phyloP scores from a whole-genome alignment of 2,888 invertebrate species.

The Thyatira batis region DNA sequence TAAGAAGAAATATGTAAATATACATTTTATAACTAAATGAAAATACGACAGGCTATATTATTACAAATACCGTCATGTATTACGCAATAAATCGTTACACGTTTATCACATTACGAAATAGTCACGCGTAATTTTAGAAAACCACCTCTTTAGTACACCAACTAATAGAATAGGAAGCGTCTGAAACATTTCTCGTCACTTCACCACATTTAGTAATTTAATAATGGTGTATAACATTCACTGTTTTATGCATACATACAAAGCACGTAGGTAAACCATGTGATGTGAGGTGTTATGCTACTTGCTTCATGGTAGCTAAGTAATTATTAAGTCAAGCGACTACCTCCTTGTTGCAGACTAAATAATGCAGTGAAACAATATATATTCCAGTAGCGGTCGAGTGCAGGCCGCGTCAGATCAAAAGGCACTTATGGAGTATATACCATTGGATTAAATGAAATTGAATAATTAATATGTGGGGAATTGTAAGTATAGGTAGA shows the following conservation, averaged over 20 bases:
- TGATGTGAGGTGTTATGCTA: slow-evolving; percentile 20
- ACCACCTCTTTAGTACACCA: not conserved
- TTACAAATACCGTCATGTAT: no score
- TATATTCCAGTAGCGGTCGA: not conserved
- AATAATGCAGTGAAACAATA: slow-evolving; percentile 4
- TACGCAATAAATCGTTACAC: not conserved
- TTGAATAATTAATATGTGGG: no score
- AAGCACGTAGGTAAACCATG: not conserved
- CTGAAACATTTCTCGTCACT: not conserved
- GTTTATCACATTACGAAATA: not conserved
- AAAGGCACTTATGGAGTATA: not conserved
- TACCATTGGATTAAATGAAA: not conserved
- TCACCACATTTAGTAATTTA: not conserved
- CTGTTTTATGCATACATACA: not conserved
- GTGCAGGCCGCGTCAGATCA: not conserved
- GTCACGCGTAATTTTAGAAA: not conserved
- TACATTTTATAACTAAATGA: no score
- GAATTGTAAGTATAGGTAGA: no score
- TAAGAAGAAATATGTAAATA: no score
- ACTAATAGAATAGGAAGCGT: not conserved
- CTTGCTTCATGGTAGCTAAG: slow-evolving; percentile 34
- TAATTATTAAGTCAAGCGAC: slow-evolving; percentile 44
- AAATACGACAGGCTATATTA: no score
- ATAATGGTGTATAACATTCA: not conserved
- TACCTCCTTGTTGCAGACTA: slow-evolving; percentile 19